A percentile compares a stretch with the other conserved stretches of the same genome.
These are phyloP conservation scores for Hirudo medicinalis DNA, from an alignment of 1,140 invertebrate species.

Conservation along the genomic window DNA sequence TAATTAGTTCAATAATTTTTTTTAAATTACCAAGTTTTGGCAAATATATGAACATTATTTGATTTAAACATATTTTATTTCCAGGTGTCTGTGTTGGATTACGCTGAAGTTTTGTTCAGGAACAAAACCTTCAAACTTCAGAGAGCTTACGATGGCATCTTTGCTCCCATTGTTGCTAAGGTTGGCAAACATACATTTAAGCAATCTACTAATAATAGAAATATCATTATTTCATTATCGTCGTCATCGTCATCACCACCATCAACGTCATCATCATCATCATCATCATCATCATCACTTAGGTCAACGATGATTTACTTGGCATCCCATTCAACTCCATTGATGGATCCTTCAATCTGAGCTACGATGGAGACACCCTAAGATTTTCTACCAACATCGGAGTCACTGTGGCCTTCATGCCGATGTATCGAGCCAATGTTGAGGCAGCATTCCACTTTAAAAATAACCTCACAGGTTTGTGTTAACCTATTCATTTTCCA, in stretches of 20 bases:
- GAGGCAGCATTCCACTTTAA: background rate
- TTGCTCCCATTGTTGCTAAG: background rate
- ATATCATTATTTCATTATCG: too few species aligned
- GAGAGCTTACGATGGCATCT: constrained; percentile 1
- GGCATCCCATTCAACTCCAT: background rate
- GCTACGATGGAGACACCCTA: background rate
- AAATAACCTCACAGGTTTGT: background rate
- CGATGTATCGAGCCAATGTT: background rate
- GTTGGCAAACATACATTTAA: background rate
- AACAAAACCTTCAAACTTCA: background rate
- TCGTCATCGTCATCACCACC: too few species aligned
- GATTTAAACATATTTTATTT: background rate
- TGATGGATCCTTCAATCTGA: background rate
- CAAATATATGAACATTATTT: too few species aligned
- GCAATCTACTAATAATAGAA: too few species aligned
- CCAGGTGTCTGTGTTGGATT: background rate
- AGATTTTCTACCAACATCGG: background rate
- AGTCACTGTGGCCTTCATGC: background rate
- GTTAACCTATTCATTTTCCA: too few species aligned
- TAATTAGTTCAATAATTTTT: too few species aligned
- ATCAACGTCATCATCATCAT: too few species aligned
- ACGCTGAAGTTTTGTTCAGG: background rate
- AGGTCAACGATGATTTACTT: background rate
- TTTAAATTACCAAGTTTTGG: too few species aligned
- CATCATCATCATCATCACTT: too few species aligned